phyloP scores from a whole-genome alignment of 2,113 vertebrate genomes.

The Petrocephalus zakoni region DNA sequence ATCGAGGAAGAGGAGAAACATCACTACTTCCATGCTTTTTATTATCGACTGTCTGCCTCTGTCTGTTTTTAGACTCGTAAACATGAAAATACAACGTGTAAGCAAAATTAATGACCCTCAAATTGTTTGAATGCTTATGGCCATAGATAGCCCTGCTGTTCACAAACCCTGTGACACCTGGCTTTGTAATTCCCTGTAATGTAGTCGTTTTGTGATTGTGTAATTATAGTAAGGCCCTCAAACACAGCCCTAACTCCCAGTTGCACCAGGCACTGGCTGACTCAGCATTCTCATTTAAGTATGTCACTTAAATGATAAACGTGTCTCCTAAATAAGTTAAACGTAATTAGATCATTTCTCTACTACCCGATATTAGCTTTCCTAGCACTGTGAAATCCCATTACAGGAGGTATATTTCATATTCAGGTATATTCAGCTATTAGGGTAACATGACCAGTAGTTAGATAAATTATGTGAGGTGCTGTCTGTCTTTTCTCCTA shows the following conservation, averaged over 20 bases:
- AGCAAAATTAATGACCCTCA: neutral
- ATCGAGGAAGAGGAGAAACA: neutral
- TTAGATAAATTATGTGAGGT: neutral
- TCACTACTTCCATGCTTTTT: neutral
- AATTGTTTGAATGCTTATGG: neutral
- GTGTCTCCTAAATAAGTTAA: neutral
- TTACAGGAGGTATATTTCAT: neutral
- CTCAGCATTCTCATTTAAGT: neutral
- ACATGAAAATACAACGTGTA: too few species aligned
- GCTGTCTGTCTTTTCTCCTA: neutral
- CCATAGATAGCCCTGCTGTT: neutral
- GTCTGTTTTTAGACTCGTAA: neutral
- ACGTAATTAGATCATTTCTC: neutral
- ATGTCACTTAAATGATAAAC: neutral
- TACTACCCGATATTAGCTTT: neutral
- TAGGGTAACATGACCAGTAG: neutral
- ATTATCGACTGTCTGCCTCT: neutral
- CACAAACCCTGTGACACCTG: neutral
- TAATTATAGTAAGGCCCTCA: neutral
- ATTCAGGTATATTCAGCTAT: neutral
- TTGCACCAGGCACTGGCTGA: neutral
- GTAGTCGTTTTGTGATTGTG: neutral
- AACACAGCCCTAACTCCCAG: neutral
- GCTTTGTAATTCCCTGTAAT: neutral
- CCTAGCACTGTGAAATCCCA: neutral